Evolutionary conservation across 2,113 vertebrate genomes (phyloP), one percentile per base, ranked within the genome.

Genomic region (Columba janthina): DNA sequence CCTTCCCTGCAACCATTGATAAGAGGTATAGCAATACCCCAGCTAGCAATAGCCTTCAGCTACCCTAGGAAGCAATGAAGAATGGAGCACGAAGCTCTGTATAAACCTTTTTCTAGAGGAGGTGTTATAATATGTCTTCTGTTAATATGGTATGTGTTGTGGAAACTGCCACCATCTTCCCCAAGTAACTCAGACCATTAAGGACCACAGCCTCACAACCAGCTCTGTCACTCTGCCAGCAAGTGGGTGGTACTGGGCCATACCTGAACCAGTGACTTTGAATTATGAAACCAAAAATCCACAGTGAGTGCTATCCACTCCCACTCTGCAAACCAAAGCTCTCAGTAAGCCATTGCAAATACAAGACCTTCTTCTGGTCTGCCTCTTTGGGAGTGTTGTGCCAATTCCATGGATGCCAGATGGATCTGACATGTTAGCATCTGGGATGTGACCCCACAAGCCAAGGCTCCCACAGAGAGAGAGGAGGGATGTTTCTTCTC

Each of bases 181-280:
- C 32, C 42, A 54, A 62, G 46, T 53, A 81, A 34, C 22, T 54
- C 62, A n/a, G 13, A 7, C 66, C 2, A 3, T 56, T 72, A 82
- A 29, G 12, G 12, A 57, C 18, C 18, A 66, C 29, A 66, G 29
- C 20, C 51, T 86, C 77, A 29, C 17, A 62, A 56, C 4, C 15
- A 57, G 22, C 12, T 72, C 38, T 1, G 0, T 38, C 62, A 17
- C 6, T 65, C 44, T 2, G 6, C 6, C 20, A 31, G 4, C 38
- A 51, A 65, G n/a, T 12, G 38, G 6, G 28, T 25, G 25, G 15
- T 9, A 18, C 28, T 85, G 36, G 21, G 16, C 46, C 34, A 5
- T 36, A 78, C 15, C 64, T 69, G 34, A 75, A 17, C 7, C 2
- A 8, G 8, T 29, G 31, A n/a, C 20, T 73, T 73, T 26, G 24